Percentiles rank a stretch among this genome's conserved stretches.
phyloP scores from a whole-genome alignment of 2,113 vertebrate genomes.

The Crocuta crocuta region DNA sequence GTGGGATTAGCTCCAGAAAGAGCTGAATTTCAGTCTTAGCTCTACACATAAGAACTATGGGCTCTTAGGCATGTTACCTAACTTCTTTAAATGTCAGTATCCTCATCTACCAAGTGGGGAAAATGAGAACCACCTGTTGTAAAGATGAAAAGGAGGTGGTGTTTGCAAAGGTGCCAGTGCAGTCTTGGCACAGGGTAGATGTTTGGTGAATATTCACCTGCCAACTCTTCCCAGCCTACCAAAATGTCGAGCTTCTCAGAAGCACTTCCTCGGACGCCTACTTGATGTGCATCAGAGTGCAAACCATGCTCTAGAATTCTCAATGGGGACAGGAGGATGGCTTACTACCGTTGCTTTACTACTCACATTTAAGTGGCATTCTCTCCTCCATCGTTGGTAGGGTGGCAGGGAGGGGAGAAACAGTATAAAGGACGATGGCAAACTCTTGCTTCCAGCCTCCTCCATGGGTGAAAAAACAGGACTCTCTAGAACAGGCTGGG shows the following conservation, averaged over 20 bases:
- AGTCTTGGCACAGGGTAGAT: neutral
- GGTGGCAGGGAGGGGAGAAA: neutral
- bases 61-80: neutral
- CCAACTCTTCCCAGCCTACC: neutral
- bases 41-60: neutral
- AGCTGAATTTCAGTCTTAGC: neutral
- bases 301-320: neutral
- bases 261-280: neutral
- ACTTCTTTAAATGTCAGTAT: neutral
- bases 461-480: neutral
- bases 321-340: neutral
- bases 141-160: neutral
- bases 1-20: neutral
- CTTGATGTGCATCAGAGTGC: neutral
- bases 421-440: neutral
- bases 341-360: neutral
- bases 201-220: neutral
- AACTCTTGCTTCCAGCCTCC: neutral
- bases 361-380: no score
- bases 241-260: neutral
- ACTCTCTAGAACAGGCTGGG: neutral
- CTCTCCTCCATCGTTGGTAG: neutral
- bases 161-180: neutral
- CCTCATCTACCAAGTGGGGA: neutral
- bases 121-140: neutral